A percentile compares a stretch with the other conserved stretches of the same genome.
phyloP scores from a whole-genome alignment of 2,888 invertebrate species.

The Apotomis turbidana region DNA sequence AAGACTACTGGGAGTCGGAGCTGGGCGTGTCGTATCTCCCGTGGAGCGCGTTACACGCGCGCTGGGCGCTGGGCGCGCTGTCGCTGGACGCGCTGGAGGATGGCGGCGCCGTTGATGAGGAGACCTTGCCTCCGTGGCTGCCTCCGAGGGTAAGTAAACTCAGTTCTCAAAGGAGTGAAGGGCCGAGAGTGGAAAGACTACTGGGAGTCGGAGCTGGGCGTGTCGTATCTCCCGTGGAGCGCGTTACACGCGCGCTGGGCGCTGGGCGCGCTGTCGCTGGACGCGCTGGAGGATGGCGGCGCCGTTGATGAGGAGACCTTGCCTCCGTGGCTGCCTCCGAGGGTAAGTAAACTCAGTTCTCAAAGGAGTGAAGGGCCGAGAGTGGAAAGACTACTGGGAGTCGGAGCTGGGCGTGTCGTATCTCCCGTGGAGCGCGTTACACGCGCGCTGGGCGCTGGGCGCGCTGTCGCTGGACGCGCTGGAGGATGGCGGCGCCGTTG shows the following conservation, averaged over 20 bases:
- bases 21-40: conserved; percentile 97
- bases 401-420: conserved; percentile 97
- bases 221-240: conserved; percentile 96
- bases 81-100: conserved; percentile 93
- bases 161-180: conserved; percentile 91
- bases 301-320: conserved; percentile 97
- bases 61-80: conserved; percentile 71
- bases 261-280: conserved; percentile 86
- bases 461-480: conserved; percentile 88
- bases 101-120: conserved; percentile 97
- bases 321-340: conserved; percentile 89
- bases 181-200: conserved; percentile 98
- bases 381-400: conserved; percentile 99
- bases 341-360: conserved; percentile 66
- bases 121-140: conserved; percentile 94
- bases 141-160: conserved; percentile 75
- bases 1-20: conserved; percentile 98
- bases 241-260: background rate
- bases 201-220: conserved; percentile 98
- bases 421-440: conserved; percentile 94
- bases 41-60: conserved; percentile 76
- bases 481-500: conserved; percentile 96
- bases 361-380: conserved; percentile 97
- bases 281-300: conserved; percentile 94
- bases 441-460: too few species aligned